Percentiles rank a stretch among this genome's conserved stretches.
These are phyloP conservation scores for Rhynchophorus ferrugineus DNA, from an alignment of 1,140 invertebrate species.

Conservation along the genomic window DNA sequence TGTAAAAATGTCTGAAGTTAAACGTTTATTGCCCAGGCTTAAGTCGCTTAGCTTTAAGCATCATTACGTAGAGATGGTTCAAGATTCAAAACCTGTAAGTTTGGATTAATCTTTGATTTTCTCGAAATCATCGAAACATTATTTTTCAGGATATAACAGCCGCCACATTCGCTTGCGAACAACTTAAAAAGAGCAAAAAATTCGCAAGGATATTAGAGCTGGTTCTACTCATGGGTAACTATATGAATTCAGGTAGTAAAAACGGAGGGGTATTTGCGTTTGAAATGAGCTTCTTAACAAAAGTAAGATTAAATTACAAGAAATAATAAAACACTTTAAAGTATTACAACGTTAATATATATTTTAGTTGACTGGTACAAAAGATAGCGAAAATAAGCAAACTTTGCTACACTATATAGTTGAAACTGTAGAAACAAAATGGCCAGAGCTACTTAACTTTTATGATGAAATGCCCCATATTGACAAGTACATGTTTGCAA, in stretches of 20 bases:
- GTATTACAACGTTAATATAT: no score
- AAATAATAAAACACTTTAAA: no score
- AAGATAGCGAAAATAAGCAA: constrained; percentile 86
- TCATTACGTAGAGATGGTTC: constrained; percentile 71
- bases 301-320: constrained; percentile 50
- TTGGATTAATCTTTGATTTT: constrained; percentile 7
- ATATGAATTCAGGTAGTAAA: constrained; percentile 89
- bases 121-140: constrained; percentile 9
- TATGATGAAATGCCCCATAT: constrained; percentile 82
- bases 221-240: constrained; percentile 86
- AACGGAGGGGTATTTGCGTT: constrained; percentile 93
- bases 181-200: constrained; percentile 82
- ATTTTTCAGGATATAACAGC: constrained; percentile 77
- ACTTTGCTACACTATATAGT: constrained; percentile 91
- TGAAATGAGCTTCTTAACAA: constrained; percentile 92
- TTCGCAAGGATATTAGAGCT: constrained; percentile 86
- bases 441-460: constrained; percentile 77
- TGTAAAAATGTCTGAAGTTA: constrained; percentile 82
- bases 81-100: constrained; percentile 86
- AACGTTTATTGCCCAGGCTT: constrained; percentile 78
- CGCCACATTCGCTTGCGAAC: constrained; percentile 91
- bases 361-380: constrained; percentile 78
- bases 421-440: constrained; percentile 79
- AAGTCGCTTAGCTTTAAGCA: constrained; percentile 88
- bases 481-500: constrained; percentile 46